Conservation (phyloP, 2,888 invertebrate species). For the Gasteruption jaculator region DNA sequence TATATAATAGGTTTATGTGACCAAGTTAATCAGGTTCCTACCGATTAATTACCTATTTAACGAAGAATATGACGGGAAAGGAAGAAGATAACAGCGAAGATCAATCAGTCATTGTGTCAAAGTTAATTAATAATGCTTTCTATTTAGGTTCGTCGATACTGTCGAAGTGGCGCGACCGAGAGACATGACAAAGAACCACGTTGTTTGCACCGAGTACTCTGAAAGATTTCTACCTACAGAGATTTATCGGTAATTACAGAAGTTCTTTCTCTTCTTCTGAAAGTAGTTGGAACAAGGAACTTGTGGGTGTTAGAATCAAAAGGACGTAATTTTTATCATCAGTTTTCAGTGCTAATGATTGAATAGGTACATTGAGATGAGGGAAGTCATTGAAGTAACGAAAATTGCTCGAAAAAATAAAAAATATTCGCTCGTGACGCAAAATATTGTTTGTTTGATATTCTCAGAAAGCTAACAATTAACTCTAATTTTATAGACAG, state of each 20-base stretch:
- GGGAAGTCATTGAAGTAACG: too few relatives aligned
- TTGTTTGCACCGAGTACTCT: constrained; percentile 50
- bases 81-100: background rate
- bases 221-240: constrained; percentile 46
- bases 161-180: constrained; percentile 49
- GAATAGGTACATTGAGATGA: too few relatives aligned
- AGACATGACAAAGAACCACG: constrained; percentile 52
- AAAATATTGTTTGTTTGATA: background rate
- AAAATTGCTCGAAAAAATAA: too few relatives aligned
- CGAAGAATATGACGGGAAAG: background rate
- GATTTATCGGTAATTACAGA: constrained; percentile 45
- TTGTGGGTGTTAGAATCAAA: too few relatives aligned
- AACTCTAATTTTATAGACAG: background rate
- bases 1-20: too few relatives aligned
- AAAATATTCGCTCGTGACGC: background rate
- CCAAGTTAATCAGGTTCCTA: too few relatives aligned
- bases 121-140: constrained; percentile 7
- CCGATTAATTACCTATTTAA: too few relatives aligned
- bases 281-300: background rate
- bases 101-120: too few relatives aligned
- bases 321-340: too few relatives aligned
- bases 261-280: background rate
- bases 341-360: too few relatives aligned
- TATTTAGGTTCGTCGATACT: constrained; percentile 45
- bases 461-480: too few relatives aligned